Evolutionary conservation across 2,113 vertebrate genomes (phyloP).

Genomic region (Sphaerodactylus townsendi): DNA sequence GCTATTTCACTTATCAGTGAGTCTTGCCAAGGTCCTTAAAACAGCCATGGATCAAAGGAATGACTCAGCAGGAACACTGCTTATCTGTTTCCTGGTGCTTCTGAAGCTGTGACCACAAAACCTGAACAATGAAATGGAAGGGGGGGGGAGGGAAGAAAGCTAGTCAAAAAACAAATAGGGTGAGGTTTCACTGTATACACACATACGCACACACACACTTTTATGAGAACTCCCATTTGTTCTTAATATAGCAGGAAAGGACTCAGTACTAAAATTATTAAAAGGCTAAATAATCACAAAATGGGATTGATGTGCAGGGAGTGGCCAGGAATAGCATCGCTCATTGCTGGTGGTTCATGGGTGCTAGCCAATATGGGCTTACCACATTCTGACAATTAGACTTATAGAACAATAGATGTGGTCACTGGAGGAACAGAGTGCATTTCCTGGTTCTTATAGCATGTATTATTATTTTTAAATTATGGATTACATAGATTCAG

Average conservation of each 20-base stretch:
- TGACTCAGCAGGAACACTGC: background rate
- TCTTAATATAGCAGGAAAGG: background rate
- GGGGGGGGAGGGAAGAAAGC: too few relatives aligned
- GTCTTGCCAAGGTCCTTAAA: background rate
- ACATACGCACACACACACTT: too few relatives aligned
- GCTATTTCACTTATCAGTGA: background rate
- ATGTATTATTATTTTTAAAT: too few relatives aligned
- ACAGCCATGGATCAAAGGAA: background rate
- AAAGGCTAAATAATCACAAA: background rate
- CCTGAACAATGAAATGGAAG: background rate
- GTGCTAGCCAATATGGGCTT: background rate
- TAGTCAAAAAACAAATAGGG: fast-evolving
- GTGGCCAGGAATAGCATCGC: too few relatives aligned
- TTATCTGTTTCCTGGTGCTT: background rate
- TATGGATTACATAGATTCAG: too few relatives aligned
- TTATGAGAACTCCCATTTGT: too few relatives aligned
- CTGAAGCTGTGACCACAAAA: background rate
- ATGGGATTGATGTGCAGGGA: background rate
- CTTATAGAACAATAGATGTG: background rate
- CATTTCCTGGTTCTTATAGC: background rate
- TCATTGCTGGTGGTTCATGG: background rate
- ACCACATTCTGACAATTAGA: background rate
- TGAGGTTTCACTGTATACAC: background rate
- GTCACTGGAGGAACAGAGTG: background rate
- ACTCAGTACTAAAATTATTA: background rate